Evolutionary conservation across 2,888 invertebrate genomes (phyloP), one percentile per base, ranked within the genome.

Genomic region (Oscheius onirici): DNA sequence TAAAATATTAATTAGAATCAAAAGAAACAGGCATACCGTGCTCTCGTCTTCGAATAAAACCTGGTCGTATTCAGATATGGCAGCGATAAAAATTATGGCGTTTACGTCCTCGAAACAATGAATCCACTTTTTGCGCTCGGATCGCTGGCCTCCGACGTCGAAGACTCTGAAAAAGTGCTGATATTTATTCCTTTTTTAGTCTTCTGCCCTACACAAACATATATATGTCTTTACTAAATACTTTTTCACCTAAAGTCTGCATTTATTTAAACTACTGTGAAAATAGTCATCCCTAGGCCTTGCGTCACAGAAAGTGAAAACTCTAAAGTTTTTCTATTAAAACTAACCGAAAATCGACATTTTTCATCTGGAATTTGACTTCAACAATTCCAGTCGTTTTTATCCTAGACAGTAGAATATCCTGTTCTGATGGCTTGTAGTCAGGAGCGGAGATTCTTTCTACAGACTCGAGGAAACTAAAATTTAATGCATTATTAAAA

Each of bases 361-460:
- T 85, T 69, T 87, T 87, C 85, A 87, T 86, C 69, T 85, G 81
- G 74, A 87, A 85, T 61, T 84, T 85, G 55, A 87, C 87, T 74
- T 87, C 87, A n/a, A 87, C 86, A 60, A 87, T 87, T 60, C 87
- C 87, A 13, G 87, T 87, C 0, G 87, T 87, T 69, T 87, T 87
- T 60, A 87, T 87, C 74, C 87, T 73, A 2, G 83, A 81, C n/a
- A 86, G 71, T 15, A 87, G 76, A 44, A 87, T 87, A 72, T 87
- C 87, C 63, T 87, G 86, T 46, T 87, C 87, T 1, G 85, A 84
- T 3, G 87, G 86, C 17, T 69, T 71, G 70, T 85, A 87, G 49
- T 86, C 82, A 5, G 80, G 73, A 6, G 66, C 28, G 8, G 78
- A 65, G 40, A 85, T 85, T 34, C 87, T 77, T 17, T 86, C 86